Evolutionary conservation across 2,113 vertebrate species (phyloP).

Genomic region (Anolis sagrei): DNA sequence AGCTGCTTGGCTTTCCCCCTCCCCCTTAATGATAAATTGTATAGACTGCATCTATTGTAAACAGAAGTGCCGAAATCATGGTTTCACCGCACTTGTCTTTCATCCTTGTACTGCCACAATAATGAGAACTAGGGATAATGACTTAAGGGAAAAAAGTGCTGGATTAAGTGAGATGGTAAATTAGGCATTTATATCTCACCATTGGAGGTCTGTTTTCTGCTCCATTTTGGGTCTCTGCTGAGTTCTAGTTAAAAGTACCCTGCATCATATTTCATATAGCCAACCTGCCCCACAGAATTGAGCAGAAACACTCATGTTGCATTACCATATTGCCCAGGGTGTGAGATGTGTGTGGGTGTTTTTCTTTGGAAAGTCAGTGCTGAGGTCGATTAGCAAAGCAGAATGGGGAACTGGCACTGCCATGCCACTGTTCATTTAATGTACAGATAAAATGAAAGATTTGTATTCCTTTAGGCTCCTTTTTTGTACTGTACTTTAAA

Average conservation of each 20-base stretch:
- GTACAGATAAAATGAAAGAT: constrained; percentile 41
- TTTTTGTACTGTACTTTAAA: constrained; percentile 22
- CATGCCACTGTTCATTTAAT: constrained; percentile 35
- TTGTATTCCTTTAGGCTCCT: constrained; percentile 32
- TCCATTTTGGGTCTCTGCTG: constrained; percentile 62
- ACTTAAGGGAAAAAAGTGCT: constrained; percentile 66
- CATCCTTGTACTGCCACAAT: constrained; percentile 62
- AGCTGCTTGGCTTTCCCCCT: constrained; percentile 20
- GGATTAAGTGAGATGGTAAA: constrained; percentile 76
- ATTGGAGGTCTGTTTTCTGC: constrained; percentile 67
- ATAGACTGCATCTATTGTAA: constrained; percentile 61
- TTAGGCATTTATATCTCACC: constrained; percentile 76
- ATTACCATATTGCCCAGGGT: constrained; percentile 71
- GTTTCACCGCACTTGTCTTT: constrained; percentile 68
- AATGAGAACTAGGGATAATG: constrained; percentile 72
- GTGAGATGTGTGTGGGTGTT: too few species aligned
- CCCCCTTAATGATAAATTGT: constrained; percentile 62
- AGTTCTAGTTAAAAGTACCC: constrained; percentile 73
- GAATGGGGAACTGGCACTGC: constrained; percentile 47
- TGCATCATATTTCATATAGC: constrained; percentile 67
- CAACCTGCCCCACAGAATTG: constrained; percentile 61
- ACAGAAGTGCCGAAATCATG: constrained; percentile 70
- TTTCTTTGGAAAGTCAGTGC: constrained; percentile 70
- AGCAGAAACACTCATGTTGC: constrained; percentile 62
- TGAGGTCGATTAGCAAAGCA: constrained; percentile 67